Evolutionary conservation across 2,113 vertebrate genomes (phyloP).

Genomic region (Toxotes jaculatrix): DNA sequence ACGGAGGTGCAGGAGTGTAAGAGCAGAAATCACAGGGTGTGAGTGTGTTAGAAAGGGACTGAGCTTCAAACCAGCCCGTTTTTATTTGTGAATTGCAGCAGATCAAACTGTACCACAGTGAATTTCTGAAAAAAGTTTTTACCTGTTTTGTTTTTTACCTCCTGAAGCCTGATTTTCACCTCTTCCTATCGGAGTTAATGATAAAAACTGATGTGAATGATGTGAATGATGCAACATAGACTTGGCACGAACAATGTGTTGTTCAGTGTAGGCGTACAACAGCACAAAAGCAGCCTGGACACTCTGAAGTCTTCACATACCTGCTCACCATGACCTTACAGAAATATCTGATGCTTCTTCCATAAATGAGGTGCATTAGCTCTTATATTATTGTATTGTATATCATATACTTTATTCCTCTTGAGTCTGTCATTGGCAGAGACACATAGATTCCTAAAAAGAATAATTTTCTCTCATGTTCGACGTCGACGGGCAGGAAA

Average conservation of each 20-base stretch:
- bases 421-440: neutral
- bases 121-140: neutral
- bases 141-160: too few species aligned
- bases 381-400: fast-evolving
- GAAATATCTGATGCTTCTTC: neutral
- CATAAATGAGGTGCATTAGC: conserved; percentile 12
- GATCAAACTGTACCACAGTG: neutral
- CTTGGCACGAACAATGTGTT: conserved; percentile 40
- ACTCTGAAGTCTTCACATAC: conserved; percentile 18
- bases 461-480: neutral
- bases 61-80: neutral
- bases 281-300: conserved; percentile 39
- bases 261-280: conserved; percentile 49
- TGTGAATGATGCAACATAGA: conserved; percentile 30
- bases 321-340: conserved; percentile 39
- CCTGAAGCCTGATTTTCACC: neutral
- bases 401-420: neutral
- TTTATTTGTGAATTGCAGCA: neutral
- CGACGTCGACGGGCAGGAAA: neutral
- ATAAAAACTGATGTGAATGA: conserved; percentile 9
- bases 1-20: conserved; percentile 13
- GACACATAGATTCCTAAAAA: neutral
- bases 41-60: neutral
- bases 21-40: neutral
- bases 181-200: neutral